Conservation (phyloP, 2,888 invertebrate genomes). For the Microctonus aethiopoides region DNA sequence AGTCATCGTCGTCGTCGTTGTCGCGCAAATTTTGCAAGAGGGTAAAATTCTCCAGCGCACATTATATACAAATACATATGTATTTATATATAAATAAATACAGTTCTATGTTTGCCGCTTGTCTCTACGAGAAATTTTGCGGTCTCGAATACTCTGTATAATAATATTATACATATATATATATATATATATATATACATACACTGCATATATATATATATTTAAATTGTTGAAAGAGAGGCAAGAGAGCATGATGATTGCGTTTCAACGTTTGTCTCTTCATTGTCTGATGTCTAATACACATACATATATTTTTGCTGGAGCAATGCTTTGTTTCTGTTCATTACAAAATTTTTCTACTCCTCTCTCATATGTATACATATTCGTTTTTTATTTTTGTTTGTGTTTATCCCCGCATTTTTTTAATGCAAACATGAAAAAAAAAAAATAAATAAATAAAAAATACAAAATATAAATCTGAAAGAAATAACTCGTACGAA, state of each 20-base stretch:
- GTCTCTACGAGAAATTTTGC: conserved; percentile 3
- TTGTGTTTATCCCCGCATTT: neutral
- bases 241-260: conserved; percentile 18
- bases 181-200: neutral
- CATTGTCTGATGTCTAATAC: conserved; percentile 1
- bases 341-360: neutral
- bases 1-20: neutral
- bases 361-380: neutral
- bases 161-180: neutral
- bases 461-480: no score
- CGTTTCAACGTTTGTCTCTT: conserved; percentile 22
- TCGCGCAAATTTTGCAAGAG: conserved; percentile 7
- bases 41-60: neutral
- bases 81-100: neutral
- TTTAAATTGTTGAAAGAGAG: no score
- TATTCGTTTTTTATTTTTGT: neutral
- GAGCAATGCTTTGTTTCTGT: neutral
- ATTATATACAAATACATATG: neutral
- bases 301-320: neutral
- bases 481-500: no score
- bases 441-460: no score
- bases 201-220: no score
- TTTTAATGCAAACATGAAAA: neutral
- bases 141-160: conserved; percentile 7
- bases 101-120: neutral